These are phyloP conservation scores for Amphipoea lucens DNA, from an alignment of 2,888 invertebrate species.

Conservation along the genomic window DNA sequence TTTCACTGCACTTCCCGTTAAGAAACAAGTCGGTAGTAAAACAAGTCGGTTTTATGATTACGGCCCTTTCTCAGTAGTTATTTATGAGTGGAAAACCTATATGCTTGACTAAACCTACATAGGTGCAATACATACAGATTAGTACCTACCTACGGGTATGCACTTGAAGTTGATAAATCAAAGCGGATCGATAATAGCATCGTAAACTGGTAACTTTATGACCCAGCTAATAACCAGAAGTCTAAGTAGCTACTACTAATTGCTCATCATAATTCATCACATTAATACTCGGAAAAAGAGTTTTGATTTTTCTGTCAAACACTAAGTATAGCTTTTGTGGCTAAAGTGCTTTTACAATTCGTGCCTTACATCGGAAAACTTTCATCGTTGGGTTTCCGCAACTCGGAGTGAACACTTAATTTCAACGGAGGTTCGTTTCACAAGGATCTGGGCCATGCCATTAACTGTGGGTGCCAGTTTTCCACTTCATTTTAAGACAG, in stretches of 20 bases:
- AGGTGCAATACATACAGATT: neutral
- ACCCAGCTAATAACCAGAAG: conserved; percentile 12
- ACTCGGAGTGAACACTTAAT: conserved; percentile 8
- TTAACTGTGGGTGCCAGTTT: conserved; percentile 14
- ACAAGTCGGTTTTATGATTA: neutral
- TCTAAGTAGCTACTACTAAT: neutral
- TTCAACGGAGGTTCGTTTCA: conserved; percentile 7
- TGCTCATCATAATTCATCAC: neutral
- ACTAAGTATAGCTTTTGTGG: neutral
- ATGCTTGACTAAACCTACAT: neutral
- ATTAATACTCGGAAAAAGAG: neutral
- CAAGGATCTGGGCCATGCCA: conserved; percentile 18
- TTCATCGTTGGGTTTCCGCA: conserved; percentile 1
- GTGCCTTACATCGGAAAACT: conserved; percentile 10
- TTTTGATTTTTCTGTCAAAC: conserved; percentile 7
- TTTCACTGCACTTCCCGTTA: conserved; percentile 6
- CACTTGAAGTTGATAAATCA: conserved; percentile 28
- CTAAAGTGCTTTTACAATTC: conserved; percentile 20
- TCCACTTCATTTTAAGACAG: conserved; percentile 1
- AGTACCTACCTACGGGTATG: neutral
- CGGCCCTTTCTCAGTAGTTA: neutral
- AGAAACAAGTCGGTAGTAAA: neutral
- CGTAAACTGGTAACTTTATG: conserved; percentile 26
- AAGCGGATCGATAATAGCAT: conserved; percentile 12
- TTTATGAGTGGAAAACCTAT: conserved; percentile 1